A percentile compares a stretch with the other conserved stretches of the same genome.
Conservation (phyloP, 2,888 invertebrate species). For the Spatulosminthurus flaviceps region DNA sequence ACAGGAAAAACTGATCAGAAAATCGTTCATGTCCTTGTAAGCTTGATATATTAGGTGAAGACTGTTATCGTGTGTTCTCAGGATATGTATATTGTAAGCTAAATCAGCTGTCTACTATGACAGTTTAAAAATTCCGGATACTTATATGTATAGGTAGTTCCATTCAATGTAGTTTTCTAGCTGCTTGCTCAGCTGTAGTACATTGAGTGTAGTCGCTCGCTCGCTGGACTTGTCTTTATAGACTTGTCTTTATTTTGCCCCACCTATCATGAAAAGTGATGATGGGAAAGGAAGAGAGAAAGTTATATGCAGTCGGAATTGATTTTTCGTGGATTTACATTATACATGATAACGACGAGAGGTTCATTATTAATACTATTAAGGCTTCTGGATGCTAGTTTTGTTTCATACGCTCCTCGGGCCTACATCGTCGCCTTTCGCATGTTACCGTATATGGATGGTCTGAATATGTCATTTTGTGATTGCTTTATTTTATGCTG, state of each 20-base stretch:
- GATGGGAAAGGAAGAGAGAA: not conserved
- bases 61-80: not conserved
- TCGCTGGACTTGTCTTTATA: not conserved
- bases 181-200: too few relatives aligned
- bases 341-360: not conserved
- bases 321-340: not conserved
- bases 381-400: not conserved
- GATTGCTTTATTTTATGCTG: too few relatives aligned
- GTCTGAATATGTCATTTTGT: too few relatives aligned
- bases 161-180: not conserved
- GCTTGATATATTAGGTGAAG: not conserved
- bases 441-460: too few relatives aligned
- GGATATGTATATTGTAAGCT: too few relatives aligned
- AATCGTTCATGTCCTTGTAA: not conserved
- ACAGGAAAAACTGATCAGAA: not conserved
- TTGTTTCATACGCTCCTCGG: not conserved
- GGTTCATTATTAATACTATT: conserved; percentile 9
- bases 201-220: too few relatives aligned
- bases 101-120: not conserved
- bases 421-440: too few relatives aligned
- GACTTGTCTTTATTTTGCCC: not conserved
- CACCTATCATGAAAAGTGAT: not conserved
- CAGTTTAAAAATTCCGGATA: too few relatives aligned
- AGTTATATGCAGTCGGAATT: not conserved
- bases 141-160: not conserved